Evolutionary conservation across 2,888 invertebrate species (phyloP).

Genomic region (Linnaemya tessellans): DNA sequence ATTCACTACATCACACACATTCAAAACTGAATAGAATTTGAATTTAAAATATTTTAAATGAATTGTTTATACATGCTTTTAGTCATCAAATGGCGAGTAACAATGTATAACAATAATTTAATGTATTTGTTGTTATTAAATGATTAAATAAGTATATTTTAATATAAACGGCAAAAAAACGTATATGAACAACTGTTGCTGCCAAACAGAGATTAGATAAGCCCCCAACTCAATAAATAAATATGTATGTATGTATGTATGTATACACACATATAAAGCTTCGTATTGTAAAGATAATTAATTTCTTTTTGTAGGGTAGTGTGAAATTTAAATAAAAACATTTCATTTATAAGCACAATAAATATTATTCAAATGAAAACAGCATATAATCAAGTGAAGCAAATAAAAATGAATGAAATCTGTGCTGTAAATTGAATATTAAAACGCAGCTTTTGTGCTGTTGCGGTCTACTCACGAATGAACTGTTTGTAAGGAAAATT

Average conservation of each 20-base stretch:
- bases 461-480: too few relatives aligned
- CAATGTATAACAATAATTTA: constrained; percentile 17
- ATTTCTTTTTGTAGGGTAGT: background rate
- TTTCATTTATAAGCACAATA: too few relatives aligned
- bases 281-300: background rate
- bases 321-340: constrained; percentile 7
- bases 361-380: background rate
- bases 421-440: too few relatives aligned
- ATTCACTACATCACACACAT: background rate
- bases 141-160: constrained; percentile 20
- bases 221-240: background rate
- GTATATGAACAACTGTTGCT: constrained; percentile 1
- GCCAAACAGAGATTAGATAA: constrained; percentile 38
- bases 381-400: too few relatives aligned
- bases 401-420: too few relatives aligned
- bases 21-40: background rate
- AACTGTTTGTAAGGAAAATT: too few relatives aligned
- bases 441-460: too few relatives aligned
- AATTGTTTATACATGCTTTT: background rate
- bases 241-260: too few relatives aligned
- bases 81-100: constrained; percentile 12
- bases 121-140: constrained; percentile 23
- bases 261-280: background rate
- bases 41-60: background rate
- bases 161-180: constrained; percentile 7